These are phyloP conservation scores for Plumapathes pennacea DNA, from an alignment of 92 coral and sea anemone species.

Conservation along the genomic window DNA sequence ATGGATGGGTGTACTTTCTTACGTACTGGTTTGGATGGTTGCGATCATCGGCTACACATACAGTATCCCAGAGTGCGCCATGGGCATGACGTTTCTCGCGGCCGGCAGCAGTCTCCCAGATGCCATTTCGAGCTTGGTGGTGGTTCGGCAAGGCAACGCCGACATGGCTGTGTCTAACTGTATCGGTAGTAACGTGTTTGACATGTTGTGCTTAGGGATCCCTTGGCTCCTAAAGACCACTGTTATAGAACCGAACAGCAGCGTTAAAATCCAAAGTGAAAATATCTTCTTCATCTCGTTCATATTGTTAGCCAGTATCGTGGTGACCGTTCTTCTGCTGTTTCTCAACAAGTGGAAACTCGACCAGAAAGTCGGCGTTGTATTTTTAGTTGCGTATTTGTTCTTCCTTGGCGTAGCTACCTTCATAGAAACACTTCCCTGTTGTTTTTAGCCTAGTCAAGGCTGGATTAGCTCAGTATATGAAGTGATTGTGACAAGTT, in stretches of 20 bases:
- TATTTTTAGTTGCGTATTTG: slow-evolving; percentile 75
- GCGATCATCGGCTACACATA: slow-evolving; percentile 90
- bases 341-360: slow-evolving; percentile 80
- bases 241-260: slow-evolving; percentile 65
- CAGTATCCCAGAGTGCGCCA: slow-evolving; percentile 94
- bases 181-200: slow-evolving; percentile 97
- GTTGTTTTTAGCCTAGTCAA: no score
- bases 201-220: slow-evolving; percentile 92
- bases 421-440: slow-evolving; percentile 80
- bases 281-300: slow-evolving; percentile 90
- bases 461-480: no score
- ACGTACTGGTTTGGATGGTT: slow-evolving; percentile 98
- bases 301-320: slow-evolving; percentile 81
- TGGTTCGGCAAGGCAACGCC: slow-evolving; percentile 86
- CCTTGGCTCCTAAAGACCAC: slow-evolving; percentile 96
- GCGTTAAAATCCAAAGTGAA: slow-evolving; percentile 84
- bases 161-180: slow-evolving; percentile 99
- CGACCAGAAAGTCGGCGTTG: slow-evolving; percentile 72
- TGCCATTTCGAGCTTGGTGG: slow-evolving; percentile 98
- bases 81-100: slow-evolving; percentile 99
- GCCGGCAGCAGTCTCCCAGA: slow-evolving; percentile 99
- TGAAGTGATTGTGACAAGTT: no score
- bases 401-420: slow-evolving; percentile 85
- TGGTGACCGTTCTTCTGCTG: slow-evolving; percentile 67
- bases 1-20: slow-evolving; percentile 97